phyloP scores from a whole-genome alignment of 2,797 vertebrate species.

The Chelonia mydas region DNA sequence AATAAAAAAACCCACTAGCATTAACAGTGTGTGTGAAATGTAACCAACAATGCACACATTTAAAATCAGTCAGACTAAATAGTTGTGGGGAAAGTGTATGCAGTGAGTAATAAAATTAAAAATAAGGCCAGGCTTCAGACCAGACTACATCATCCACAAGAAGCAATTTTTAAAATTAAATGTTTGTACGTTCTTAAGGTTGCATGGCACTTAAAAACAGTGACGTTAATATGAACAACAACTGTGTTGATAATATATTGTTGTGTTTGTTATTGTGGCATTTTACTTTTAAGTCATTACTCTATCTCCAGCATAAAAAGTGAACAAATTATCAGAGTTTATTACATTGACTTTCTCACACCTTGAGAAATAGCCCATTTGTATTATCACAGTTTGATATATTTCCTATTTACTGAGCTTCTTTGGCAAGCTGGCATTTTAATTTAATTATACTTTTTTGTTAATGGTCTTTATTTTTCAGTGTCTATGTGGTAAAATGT shows the following conservation, averaged over 20 bases:
- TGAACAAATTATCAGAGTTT: constrained; percentile 81
- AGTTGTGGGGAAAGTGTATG: neutral
- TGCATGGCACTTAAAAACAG: neutral
- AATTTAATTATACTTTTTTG: constrained; percentile 89
- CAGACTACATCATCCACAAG: neutral
- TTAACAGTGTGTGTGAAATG: neutral
- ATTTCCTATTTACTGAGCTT: constrained; percentile 83
- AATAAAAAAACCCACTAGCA: neutral
- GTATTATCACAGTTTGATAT: constrained; percentile 86
- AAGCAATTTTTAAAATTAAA: neutral
- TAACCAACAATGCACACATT: neutral
- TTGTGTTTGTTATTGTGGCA: constrained; percentile 12
- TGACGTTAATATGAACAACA: neutral
- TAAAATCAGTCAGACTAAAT: neutral
- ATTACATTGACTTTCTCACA: constrained; percentile 82
- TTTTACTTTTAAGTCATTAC: constrained; percentile 72
- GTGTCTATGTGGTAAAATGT: constrained; percentile 81
- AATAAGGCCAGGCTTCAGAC: neutral
- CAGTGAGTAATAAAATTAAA: neutral
- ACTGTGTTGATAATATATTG: neutral
- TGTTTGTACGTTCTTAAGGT: neutral
- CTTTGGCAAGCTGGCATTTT: constrained; percentile 85
- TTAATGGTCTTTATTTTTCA: constrained; percentile 89
- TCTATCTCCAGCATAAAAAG: constrained; percentile 63
- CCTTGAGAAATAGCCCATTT: constrained; percentile 85